Evolutionary conservation across 2,113 vertebrate species (phyloP).

Genomic region (Bettongia penicillata): DNA sequence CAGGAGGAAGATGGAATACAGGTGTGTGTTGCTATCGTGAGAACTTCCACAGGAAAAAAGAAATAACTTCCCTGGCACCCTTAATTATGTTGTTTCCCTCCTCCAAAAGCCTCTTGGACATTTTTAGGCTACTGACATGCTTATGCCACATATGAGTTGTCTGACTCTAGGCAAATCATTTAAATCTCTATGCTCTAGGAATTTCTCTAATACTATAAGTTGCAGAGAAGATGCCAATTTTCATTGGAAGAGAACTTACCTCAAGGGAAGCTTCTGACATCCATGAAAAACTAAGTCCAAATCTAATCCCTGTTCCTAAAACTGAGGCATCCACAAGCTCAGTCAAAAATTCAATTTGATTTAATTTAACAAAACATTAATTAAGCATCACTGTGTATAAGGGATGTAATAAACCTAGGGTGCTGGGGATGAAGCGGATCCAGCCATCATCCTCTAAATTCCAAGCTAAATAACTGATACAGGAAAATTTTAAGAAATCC

Average conservation of each 20-base stretch:
- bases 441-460: background rate
- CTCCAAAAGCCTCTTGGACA: background rate
- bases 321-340: background rate
- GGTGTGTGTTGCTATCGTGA: background rate
- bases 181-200: background rate
- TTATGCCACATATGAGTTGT: background rate
- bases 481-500: background rate
- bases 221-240: background rate
- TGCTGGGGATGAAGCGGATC: background rate
- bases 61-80: no score
- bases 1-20: background rate
- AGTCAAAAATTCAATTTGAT: background rate
- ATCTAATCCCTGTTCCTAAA: background rate
- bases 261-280: background rate
- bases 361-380: background rate
- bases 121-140: background rate
- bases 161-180: background rate
- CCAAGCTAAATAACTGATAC: background rate
- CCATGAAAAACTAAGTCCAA: background rate
- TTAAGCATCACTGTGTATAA: background rate
- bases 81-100: fast-evolving
- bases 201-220: background rate
- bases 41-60: background rate
- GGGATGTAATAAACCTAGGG: background rate
- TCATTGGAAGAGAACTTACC: background rate